A percentile compares a stretch with the other conserved stretches of the same genome.
These are phyloP conservation scores for Drosophila pachea DNA, from an alignment of 1,140 invertebrate genomes.

Conservation along the genomic window DNA sequence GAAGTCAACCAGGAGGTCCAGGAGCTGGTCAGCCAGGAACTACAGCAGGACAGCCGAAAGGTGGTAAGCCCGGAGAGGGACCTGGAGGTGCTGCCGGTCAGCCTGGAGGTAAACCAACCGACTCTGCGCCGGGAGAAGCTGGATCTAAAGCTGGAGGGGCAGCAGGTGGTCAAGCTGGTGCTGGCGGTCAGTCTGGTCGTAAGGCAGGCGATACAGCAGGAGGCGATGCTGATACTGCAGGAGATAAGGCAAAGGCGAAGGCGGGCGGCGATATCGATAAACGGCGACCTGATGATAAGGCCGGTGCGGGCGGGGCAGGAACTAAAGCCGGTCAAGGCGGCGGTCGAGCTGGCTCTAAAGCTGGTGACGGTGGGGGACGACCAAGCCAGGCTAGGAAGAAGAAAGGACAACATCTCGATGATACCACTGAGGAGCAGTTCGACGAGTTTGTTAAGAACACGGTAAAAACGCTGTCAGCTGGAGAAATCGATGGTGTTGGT, in stretches of 20 bases:
- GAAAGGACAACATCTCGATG: slow-evolving; percentile 13
- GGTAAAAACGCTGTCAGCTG: slow-evolving; percentile 39
- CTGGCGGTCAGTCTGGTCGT: not conserved
- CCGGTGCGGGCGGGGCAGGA: not conserved
- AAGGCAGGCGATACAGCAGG: no score
- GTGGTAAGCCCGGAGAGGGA: no score
- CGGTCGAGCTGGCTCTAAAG: slow-evolving; percentile 3
- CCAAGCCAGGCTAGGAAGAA: not conserved
- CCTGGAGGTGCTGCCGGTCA: no score
- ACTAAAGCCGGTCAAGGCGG: not conserved
- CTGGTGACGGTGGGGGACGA: not conserved
- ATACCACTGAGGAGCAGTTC: slow-evolving; percentile 44
- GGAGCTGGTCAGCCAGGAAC: slow-evolving; percentile 3
- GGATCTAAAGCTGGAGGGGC: not conserved
- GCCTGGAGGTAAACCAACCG: no score
- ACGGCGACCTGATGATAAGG: no score
- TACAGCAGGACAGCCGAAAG: no score
- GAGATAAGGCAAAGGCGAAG: no score
- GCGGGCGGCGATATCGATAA: no score
- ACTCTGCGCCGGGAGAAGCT: no score
- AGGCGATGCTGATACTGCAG: no score
- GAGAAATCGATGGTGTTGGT: slow-evolving; percentile 50
- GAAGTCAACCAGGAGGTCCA: no score
- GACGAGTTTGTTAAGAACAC: slow-evolving; percentile 55
- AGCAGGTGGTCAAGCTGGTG: not conserved